Evolutionary conservation across 2,888 invertebrate species (phyloP).

Genomic region (Lasioglossum morio): DNA sequence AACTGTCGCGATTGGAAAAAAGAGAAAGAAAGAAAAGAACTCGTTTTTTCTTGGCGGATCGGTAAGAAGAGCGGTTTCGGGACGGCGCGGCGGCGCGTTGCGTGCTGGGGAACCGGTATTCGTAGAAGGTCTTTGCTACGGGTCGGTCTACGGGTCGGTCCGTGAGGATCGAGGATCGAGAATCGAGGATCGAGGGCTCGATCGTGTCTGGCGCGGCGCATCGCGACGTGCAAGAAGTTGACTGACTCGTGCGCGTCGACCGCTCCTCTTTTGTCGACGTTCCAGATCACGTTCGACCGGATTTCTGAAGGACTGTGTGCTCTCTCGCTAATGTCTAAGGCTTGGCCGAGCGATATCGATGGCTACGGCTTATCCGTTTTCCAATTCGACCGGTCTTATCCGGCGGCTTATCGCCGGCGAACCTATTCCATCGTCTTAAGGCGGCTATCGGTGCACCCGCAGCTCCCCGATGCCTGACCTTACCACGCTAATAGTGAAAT

Average conservation of each 20-base stretch:
- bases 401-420: constrained; percentile 24
- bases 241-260: constrained; percentile 68
- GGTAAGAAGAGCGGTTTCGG: constrained; percentile 41
- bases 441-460: not conserved
- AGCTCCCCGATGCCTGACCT: not conserved
- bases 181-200: constrained; percentile 7
- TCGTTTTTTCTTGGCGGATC: not conserved
- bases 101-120: constrained; percentile 51
- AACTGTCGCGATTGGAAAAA: not conserved
- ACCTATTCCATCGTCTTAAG: constrained; percentile 1
- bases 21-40: not conserved
- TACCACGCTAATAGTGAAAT: constrained; percentile 38
- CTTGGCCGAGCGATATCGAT: constrained; percentile 42
- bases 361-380: constrained; percentile 30
- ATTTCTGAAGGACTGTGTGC: constrained; percentile 75
- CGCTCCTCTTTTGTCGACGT: constrained; percentile 72
- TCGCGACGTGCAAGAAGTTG: constrained; percentile 67
- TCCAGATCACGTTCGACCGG: constrained; percentile 79
- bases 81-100: not conserved
- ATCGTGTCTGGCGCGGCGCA: constrained; percentile 22
- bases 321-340: constrained; percentile 62
- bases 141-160: no score
- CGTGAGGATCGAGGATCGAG: constrained; percentile 26
- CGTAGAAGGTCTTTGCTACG: constrained; percentile 37
- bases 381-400: constrained; percentile 11